These are phyloP conservation scores for Coelopa frigida DNA, from an alignment of 1,140 invertebrate species.

Conservation along the genomic window DNA sequence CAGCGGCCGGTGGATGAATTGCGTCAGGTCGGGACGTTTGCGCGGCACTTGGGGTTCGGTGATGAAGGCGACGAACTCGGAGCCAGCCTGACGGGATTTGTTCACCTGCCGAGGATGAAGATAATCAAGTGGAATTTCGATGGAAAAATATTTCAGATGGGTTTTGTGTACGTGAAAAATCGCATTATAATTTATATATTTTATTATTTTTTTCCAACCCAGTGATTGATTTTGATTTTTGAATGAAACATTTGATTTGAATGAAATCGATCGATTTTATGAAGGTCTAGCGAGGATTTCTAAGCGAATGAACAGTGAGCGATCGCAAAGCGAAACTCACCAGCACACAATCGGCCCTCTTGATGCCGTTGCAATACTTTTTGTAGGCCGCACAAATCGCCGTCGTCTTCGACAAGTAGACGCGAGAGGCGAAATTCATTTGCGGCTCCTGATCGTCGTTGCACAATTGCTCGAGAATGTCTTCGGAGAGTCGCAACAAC, in stretches of 20 bases:
- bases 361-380: conserved; percentile 72
- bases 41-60: conserved; percentile 69
- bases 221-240: neutral
- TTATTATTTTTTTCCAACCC: neutral
- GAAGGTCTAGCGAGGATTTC: too few relatives aligned
- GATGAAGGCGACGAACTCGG: conserved; percentile 63
- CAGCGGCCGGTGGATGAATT: conserved; percentile 69
- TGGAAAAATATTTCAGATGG: too few relatives aligned
- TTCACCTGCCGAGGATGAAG: conserved; percentile 45
- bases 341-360: conserved; percentile 71
- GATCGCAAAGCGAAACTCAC: conserved; percentile 44
- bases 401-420: conserved; percentile 64
- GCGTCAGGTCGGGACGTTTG: conserved; percentile 71
- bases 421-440: conserved; percentile 56
- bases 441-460: conserved; percentile 64
- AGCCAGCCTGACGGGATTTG: conserved; percentile 53
- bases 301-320: too few relatives aligned
- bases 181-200: conserved; percentile 3
- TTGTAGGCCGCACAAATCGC: conserved; percentile 67
- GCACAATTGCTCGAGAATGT: conserved; percentile 66
- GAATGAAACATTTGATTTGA: neutral
- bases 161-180: neutral
- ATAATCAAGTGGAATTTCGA: too few relatives aligned
- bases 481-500: conserved; percentile 67
- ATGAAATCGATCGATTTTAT: too few relatives aligned